These are phyloP conservation scores for Anthoptus insignis DNA, from an alignment of 2,888 invertebrate genomes.

Conservation along the genomic window DNA sequence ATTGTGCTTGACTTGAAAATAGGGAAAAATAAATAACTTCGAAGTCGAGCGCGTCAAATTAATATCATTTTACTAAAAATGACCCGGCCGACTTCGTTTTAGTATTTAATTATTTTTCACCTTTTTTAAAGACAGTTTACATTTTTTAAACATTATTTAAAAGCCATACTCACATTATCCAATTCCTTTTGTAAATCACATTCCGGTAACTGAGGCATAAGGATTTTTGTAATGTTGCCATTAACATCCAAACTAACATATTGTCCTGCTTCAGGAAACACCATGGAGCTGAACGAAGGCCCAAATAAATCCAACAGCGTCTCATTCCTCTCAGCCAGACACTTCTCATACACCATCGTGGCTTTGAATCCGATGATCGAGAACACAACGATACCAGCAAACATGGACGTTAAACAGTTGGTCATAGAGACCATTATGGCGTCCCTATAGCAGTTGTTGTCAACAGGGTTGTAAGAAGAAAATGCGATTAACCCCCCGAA, in stretches of 20 bases:
- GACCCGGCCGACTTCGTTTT: too few relatives aligned
- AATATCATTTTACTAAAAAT: too few relatives aligned
- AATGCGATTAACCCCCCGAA: slow-evolving; percentile 99
- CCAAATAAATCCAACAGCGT: slow-evolving; percentile 88
- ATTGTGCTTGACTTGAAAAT: too few relatives aligned
- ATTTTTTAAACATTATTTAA: too few relatives aligned
- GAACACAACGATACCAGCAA: slow-evolving; percentile 98
- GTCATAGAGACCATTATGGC: slow-evolving; percentile 97
- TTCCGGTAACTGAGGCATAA: slow-evolving; percentile 90
- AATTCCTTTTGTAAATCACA: slow-evolving; percentile 96
- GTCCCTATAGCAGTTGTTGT: slow-evolving; percentile 98
- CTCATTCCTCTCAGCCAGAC: slow-evolving; percentile 88
- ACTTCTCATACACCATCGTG: slow-evolving; percentile 93
- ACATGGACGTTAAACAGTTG: slow-evolving; percentile 98
- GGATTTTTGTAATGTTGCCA: slow-evolving; percentile 85
- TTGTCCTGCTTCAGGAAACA: slow-evolving; percentile 86
- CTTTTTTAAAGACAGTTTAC: too few relatives aligned
- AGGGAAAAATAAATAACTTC: too few relatives aligned
- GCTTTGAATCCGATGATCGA: slow-evolving; percentile 98
- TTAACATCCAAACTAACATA: slow-evolving; percentile 81
- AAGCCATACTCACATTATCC: slow-evolving; percentile 91
- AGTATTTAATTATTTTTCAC: too few relatives aligned
- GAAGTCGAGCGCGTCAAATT: too few relatives aligned
- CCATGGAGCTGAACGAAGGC: slow-evolving; percentile 71
- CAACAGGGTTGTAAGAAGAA: slow-evolving; percentile 98